Evolutionary conservation across 2,113 vertebrate genomes (phyloP).

Genomic region (Pleuronectes platessa): DNA sequence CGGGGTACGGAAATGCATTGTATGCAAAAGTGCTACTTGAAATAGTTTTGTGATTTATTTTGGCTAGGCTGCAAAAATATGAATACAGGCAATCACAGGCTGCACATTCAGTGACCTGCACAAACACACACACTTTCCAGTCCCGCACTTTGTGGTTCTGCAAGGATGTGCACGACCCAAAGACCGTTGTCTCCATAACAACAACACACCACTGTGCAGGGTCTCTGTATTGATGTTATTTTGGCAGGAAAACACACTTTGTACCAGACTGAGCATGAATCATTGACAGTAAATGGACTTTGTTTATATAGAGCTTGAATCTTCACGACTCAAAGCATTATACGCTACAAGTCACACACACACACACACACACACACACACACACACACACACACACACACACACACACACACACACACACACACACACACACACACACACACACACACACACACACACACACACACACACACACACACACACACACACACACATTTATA

Average conservation of each 20-base stretch:
- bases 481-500: too few species aligned
- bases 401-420: too few species aligned
- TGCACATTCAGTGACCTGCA: background rate
- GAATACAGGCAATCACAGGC: background rate
- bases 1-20: background rate
- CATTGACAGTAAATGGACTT: background rate
- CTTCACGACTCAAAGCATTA: too few species aligned
- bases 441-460: too few species aligned
- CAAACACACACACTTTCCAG: background rate
- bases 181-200: background rate
- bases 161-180: background rate
- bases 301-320: too few species aligned
- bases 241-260: background rate
- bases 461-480: too few species aligned
- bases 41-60: background rate
- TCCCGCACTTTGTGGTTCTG: background rate
- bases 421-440: too few species aligned
- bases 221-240: background rate
- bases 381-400: too few species aligned
- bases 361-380: too few species aligned
- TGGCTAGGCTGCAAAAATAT: too few species aligned
- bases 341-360: too few species aligned
- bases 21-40: background rate
- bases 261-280: background rate
- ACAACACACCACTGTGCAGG: conserved; percentile 15